Percentiles rank a stretch among this genome's conserved stretches.
Conservation (phyloP, 2,113 vertebrate species). For the Channa maculata region DNA sequence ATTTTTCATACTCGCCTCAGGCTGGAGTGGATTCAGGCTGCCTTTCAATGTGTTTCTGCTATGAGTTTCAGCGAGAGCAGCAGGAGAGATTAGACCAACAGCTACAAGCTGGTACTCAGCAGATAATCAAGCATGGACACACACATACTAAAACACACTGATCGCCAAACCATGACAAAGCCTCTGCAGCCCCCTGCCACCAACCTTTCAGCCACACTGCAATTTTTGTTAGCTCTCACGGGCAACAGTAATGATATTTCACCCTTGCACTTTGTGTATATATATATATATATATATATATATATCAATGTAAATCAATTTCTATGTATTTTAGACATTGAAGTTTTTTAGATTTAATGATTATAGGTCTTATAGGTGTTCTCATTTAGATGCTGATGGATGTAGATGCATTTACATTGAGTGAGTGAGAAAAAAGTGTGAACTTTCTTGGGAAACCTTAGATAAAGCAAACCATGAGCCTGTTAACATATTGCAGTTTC, state of each 20-base stretch:
- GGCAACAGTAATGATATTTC: conserved; percentile 20
- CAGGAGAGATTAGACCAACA: conserved; percentile 31
- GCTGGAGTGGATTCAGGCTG: conserved; percentile 39
- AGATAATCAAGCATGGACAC: conserved; percentile 24
- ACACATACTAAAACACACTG: conserved; percentile 10
- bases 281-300: no score
- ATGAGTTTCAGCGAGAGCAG: conserved; percentile 27
- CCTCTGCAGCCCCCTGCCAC: conserved; percentile 23
- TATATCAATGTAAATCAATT: no score
- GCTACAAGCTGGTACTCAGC: conserved; percentile 28
- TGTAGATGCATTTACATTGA: neutral
- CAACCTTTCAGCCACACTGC: conserved; percentile 30
- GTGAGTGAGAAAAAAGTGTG: neutral
- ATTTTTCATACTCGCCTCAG: conserved; percentile 62
- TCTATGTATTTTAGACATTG: no score
- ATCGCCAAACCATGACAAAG: conserved; percentile 34
- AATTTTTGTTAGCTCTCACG: neutral
- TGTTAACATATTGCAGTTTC: conserved; percentile 1
- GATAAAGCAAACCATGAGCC: neutral
- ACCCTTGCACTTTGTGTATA: neutral
- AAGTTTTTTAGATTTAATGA: no score
- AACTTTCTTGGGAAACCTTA: neutral
- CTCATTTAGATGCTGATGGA: conserved; percentile 11
- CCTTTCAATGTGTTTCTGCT: conserved; percentile 40
- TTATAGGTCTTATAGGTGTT: neutral